A percentile compares a stretch with the other conserved stretches of the same genome.
Conservation (phyloP, 2,797 vertebrate genomes). For the Cygnus olor region DNA sequence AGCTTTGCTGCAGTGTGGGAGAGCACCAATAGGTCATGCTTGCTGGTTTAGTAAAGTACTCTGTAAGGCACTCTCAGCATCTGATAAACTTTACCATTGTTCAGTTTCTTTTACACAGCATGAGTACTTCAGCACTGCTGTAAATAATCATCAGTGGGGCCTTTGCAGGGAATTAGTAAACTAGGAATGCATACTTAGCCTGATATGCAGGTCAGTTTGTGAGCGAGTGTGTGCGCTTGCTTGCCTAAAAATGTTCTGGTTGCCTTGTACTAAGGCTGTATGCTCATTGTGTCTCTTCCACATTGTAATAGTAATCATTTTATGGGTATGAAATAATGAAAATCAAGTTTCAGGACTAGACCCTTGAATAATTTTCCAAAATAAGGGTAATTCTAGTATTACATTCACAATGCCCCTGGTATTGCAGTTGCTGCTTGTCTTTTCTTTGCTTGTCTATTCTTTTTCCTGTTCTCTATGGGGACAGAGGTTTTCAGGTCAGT, state of each 20-base stretch:
- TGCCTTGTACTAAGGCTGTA: not conserved
- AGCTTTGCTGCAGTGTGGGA: not conserved
- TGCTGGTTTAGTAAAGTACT: not conserved
- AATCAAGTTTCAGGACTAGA: not conserved
- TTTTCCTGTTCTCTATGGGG: not conserved
- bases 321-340: not conserved
- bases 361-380: not conserved
- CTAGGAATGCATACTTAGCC: not conserved
- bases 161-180: not conserved
- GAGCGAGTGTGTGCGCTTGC: not conserved
- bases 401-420: not conserved
- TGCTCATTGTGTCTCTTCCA: not conserved
- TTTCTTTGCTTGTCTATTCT: too few species aligned
- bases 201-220: not conserved
- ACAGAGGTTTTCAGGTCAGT: not conserved
- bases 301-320: not conserved
- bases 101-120: not conserved
- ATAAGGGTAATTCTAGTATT: not conserved
- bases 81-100: not conserved
- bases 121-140: not conserved
- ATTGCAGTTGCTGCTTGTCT: not conserved
- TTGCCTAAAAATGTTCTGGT: not conserved
- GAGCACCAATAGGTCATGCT: not conserved
- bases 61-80: not conserved
- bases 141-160: not conserved